Percentiles rank a stretch among this genome's conserved stretches.
Evolutionary conservation across 1,140 invertebrate genomes (phyloP).

Genomic region (Luehdorfia chinensis): DNA sequence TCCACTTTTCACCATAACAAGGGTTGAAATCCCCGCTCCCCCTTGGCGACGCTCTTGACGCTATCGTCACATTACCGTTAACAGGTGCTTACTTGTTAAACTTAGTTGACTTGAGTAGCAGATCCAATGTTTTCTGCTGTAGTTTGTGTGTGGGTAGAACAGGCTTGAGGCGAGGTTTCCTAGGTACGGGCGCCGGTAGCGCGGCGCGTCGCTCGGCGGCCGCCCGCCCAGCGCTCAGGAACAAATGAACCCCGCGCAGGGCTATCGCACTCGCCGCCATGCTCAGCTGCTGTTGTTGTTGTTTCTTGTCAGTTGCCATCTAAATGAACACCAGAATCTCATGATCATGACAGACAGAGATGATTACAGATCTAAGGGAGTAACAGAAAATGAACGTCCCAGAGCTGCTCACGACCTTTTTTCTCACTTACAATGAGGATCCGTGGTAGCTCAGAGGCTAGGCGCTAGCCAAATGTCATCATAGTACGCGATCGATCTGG

Average conservation of each 20-base stretch:
- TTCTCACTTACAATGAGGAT: too few relatives aligned
- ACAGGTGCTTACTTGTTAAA: conserved; percentile 60
- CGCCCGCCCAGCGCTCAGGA: conserved; percentile 42
- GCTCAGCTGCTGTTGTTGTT: conserved; percentile 44
- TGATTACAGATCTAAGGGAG: neutral
- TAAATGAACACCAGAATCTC: neutral
- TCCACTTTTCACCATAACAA: too few relatives aligned
- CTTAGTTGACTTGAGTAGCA: conserved; percentile 39
- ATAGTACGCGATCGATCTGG: too few relatives aligned
- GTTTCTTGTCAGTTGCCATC: conserved; percentile 23
- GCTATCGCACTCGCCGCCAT: conserved; percentile 62
- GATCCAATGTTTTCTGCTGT: conserved; percentile 36
- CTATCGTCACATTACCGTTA: too few relatives aligned
- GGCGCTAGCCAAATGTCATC: too few relatives aligned
- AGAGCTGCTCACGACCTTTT: too few relatives aligned
- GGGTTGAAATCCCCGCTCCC: too few relatives aligned
- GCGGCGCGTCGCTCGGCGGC: conserved; percentile 30
- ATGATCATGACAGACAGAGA: neutral
- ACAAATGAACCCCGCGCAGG: conserved; percentile 48
- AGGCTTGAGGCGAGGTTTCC: conserved; percentile 31
- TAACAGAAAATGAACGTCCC: neutral
- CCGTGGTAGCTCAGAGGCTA: too few relatives aligned
- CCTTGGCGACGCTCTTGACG: too few relatives aligned
- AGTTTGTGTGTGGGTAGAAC: conserved; percentile 35
- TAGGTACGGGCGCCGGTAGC: conserved; percentile 18